phyloP scores from a whole-genome alignment of 2,797 vertebrate species.

The Spinus pinus region DNA sequence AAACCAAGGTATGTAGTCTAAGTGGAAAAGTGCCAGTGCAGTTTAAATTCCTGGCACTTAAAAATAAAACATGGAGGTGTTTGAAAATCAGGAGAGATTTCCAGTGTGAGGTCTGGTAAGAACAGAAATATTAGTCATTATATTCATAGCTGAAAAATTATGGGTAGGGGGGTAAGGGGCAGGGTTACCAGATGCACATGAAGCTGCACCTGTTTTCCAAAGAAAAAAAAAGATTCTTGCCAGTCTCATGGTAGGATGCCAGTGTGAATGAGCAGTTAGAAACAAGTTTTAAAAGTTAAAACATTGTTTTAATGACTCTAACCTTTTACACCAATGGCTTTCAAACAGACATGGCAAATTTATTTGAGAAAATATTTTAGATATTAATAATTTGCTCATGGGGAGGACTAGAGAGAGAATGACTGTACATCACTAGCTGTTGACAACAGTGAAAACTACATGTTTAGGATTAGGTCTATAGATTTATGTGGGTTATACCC shows the following conservation, averaged over 20 bases:
- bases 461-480: background rate
- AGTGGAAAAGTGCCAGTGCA: background rate
- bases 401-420: background rate
- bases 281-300: background rate
- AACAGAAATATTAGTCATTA: background rate
- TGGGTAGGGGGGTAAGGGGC: accelerated
- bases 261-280: background rate
- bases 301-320: background rate
- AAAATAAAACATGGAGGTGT: background rate
- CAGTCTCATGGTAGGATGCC: background rate
- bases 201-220: background rate
- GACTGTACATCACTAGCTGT: accelerated
- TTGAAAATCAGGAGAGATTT: background rate
- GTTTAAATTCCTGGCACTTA: background rate
- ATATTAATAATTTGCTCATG: background rate
- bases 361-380: background rate
- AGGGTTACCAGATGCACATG: background rate
- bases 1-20: background rate
- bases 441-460: background rate
- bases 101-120: background rate
- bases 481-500: background rate
- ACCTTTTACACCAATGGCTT: background rate
- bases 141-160: background rate
- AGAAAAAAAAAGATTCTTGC: background rate
- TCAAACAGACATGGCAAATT: background rate